phyloP scores from a whole-genome alignment of 2,888 invertebrate species.

The Cryptocephalus primarius region DNA sequence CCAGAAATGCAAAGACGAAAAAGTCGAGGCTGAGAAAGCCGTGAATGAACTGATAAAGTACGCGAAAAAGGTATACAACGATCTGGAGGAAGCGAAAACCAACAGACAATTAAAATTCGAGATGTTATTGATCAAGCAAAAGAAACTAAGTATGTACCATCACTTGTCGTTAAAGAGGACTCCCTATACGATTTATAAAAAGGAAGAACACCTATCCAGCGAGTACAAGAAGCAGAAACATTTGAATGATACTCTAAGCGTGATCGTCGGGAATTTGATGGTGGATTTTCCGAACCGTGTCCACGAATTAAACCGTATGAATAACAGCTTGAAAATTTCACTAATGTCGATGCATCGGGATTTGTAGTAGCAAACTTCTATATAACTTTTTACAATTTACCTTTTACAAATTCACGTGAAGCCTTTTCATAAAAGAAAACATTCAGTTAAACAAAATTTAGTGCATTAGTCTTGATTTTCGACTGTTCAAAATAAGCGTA shows the following conservation, averaged over 20 bases:
- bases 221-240: constrained; percentile 48
- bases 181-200: constrained; percentile 24
- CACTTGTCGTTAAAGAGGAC: constrained; percentile 38
- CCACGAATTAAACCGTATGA: constrained; percentile 36
- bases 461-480: no score
- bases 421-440: no score
- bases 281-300: constrained; percentile 51
- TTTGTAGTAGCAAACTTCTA: not conserved
- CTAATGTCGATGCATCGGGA: constrained; percentile 5
- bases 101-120: constrained; percentile 42
- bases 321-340: constrained; percentile 40
- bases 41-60: constrained; percentile 8
- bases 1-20: constrained; percentile 3
- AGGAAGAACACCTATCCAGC: constrained; percentile 39
- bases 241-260: constrained; percentile 46
- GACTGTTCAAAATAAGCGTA: no score
- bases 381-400: not conserved
- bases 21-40: constrained; percentile 2
- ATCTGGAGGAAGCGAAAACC: constrained; percentile 30
- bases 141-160: constrained; percentile 50
- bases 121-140: constrained; percentile 56
- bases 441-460: not conserved
- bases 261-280: constrained; percentile 45
- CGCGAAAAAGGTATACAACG: constrained; percentile 14
- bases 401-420: not conserved